These are phyloP conservation scores for Latheticus oryzae DNA, from an alignment of 2,888 invertebrate species.

Conservation along the genomic window DNA sequence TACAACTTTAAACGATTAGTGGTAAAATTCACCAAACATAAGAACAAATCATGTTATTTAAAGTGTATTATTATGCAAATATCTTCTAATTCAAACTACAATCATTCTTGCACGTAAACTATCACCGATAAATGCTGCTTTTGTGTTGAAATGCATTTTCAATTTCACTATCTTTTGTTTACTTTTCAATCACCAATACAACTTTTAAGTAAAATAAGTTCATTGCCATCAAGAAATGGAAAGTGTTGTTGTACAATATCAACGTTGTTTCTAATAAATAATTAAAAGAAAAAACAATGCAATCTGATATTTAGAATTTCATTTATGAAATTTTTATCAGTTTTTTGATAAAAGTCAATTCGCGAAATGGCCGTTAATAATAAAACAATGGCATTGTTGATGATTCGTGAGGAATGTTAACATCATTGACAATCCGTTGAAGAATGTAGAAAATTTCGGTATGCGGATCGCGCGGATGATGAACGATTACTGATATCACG, in stretches of 20 bases:
- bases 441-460: conserved; percentile 11
- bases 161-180: conserved; percentile 25
- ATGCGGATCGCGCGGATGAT: conserved; percentile 5
- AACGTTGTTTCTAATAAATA: neutral
- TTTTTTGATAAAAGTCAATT: too few species aligned
- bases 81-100: too few species aligned
- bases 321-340: too few species aligned
- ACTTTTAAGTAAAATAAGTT: neutral
- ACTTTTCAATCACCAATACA: conserved; percentile 3
- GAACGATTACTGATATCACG: too few species aligned
- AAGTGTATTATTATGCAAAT: conserved; percentile 27
- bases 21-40: too few species aligned
- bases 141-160: conserved; percentile 24
- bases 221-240: conserved; percentile 3
- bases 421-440: neutral
- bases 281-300: too few species aligned
- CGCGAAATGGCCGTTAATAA: too few species aligned
- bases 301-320: too few species aligned
- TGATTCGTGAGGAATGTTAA: conserved; percentile 5
- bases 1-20: too few species aligned
- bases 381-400: too few species aligned
- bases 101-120: too few species aligned
- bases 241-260: neutral
- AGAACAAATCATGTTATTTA: too few species aligned
- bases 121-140: conserved; percentile 5